phyloP scores from a whole-genome alignment of 2,888 invertebrate species.

The Frankliniella intonsa region DNA sequence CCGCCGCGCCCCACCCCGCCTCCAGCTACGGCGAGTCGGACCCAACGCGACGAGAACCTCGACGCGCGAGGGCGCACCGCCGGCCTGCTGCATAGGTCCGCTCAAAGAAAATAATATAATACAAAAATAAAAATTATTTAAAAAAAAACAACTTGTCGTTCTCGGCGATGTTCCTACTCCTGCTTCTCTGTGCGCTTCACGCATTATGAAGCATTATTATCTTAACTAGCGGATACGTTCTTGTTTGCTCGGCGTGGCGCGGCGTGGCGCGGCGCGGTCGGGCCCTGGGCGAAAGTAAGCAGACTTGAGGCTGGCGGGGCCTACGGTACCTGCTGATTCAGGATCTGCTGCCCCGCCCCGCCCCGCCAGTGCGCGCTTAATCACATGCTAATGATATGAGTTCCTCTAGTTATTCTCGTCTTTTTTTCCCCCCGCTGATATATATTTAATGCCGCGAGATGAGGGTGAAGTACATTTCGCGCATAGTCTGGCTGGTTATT shows the following conservation, averaged over 20 bases:
- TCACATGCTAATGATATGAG: conserved; percentile 25
- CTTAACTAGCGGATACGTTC: conserved; percentile 26
- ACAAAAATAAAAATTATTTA: not conserved
- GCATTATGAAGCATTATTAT: conserved; percentile 27
- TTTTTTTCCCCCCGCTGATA: conserved; percentile 4
- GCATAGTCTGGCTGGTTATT: not conserved
- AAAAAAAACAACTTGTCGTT: not conserved
- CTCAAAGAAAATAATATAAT: not conserved
- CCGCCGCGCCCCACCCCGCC: not conserved
- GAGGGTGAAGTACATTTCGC: conserved; percentile 1
- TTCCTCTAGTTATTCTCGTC: conserved; percentile 18
- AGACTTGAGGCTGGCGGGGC: not conserved
- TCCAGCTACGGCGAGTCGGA: not conserved
- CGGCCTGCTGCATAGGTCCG: not conserved
- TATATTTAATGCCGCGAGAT: not conserved
- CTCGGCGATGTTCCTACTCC: too few species aligned
- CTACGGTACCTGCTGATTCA: conserved; percentile 24
- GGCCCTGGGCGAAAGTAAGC: conserved; percentile 18
- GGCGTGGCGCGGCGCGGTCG: not conserved
- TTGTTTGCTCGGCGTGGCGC: conserved; percentile 18
- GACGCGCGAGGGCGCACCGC: conserved; percentile 1
- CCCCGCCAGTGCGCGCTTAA: not conserved
- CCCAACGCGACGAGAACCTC: not conserved
- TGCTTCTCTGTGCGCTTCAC: not conserved
- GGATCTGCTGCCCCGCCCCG: not conserved